Evolutionary conservation across 2,888 invertebrate genomes (phyloP), one percentile per base, ranked within the genome.

Genomic region (Buathra laborator): DNA sequence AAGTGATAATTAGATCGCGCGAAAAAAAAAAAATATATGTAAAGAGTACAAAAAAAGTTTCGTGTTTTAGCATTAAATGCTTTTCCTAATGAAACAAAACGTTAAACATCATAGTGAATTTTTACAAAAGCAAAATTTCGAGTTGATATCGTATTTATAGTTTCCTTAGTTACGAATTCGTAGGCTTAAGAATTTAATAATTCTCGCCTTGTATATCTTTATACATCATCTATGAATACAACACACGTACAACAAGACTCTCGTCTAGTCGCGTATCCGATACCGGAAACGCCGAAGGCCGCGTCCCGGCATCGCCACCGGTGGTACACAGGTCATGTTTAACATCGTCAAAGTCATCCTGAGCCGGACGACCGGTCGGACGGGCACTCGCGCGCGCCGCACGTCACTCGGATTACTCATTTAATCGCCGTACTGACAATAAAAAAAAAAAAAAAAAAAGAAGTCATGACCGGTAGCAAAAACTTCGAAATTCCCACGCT

Each of bases 211-310:
- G n/a, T 12, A 2, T 48, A 4, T 7, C 12, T 12, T 48, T n/a
- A 14, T 29, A 56, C 29, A 32, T 14, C 14, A n/a, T 7, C 12
- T 32, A 2, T 7, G 2, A n/a, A 32, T 14, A 32, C 29, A n/a
- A 29, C 14, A 62, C 59, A 14, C 24, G 14, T 14, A 29, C 1
- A 62, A 14, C 14, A 14, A 62, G 76, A 43, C 59, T 43, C 19
- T 81, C 32, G 66, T 81, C 77, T 74, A 68, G 74, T 81, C 53
- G 72, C 68, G 62, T 71, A 74, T 80, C 83, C 80, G 71, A 72
- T 87, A 89, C 90, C 89, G 90, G 90, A 91, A 90, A 86, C 78
- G 70, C 46, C 81, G 90, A 90, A 91, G 90, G 90, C 78, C 89
- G 85, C 51, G 86, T 79, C 85, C 85, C 82, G 79, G 71, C 86